Conservation (phyloP, 2,888 invertebrate genomes). For the Cylindroiulus punctatus region DNA sequence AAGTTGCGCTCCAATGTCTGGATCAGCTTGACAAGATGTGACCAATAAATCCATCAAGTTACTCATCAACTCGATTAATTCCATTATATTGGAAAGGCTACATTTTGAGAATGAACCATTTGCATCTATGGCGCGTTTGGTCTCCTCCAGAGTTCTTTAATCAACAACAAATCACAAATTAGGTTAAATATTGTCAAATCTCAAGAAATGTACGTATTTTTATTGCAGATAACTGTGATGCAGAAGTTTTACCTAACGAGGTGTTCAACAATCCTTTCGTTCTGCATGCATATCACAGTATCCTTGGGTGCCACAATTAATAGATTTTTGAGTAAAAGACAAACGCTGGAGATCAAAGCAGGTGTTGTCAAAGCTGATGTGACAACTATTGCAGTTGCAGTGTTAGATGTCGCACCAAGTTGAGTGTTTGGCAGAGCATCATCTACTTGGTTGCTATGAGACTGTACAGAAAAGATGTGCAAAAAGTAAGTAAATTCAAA, state of each 20-base stretch:
- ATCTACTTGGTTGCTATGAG: neutral
- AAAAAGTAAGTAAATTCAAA: too few species aligned
- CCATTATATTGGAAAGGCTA: neutral
- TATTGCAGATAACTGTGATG: neutral
- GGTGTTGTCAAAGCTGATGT: constrained; percentile 28
- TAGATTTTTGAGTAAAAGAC: constrained; percentile 48
- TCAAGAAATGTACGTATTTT: neutral
- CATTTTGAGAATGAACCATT: neutral
- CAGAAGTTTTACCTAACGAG: constrained; percentile 13
- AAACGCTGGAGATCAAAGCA: constrained; percentile 13
- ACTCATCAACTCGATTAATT: neutral
- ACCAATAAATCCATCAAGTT: neutral
- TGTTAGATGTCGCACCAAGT: neutral
- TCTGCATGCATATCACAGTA: constrained; percentile 8
- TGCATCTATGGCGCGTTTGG: neutral
- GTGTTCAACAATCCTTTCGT: constrained; percentile 30
- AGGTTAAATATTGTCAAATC: neutral
- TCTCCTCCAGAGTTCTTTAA: neutral
- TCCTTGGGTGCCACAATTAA: constrained; percentile 23
- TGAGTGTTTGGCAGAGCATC: neutral
- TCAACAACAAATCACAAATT: neutral
- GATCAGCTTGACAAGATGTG: constrained; percentile 10
- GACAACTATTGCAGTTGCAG: neutral
- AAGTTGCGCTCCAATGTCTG: neutral
- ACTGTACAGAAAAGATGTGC: too few species aligned